phyloP scores from a whole-genome alignment of 2,888 invertebrate genomes.

The Drosophila eohydei region DNA sequence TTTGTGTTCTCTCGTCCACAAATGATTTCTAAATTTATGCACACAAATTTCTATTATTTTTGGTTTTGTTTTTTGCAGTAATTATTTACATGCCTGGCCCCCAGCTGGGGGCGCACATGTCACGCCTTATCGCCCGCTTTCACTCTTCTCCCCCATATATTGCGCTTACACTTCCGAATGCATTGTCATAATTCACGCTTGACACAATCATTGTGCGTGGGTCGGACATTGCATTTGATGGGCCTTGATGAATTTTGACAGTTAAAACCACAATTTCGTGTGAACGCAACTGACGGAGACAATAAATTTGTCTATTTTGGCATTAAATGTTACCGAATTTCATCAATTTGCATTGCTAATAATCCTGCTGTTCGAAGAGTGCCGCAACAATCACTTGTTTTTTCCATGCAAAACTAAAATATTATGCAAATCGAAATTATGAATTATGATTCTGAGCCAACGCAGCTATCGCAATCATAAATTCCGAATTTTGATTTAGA shows the following conservation, averaged over 20 bases:
- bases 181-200: conserved; percentile 73
- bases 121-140: conserved; percentile 69
- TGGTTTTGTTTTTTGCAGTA: conserved; percentile 50
- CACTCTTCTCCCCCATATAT: conserved; percentile 52
- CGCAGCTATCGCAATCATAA: conserved; percentile 20
- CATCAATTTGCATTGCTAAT: conserved; percentile 72
- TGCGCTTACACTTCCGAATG: conserved; percentile 22
- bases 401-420: conserved; percentile 14
- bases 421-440: conserved; percentile 16
- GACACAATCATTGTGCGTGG: conserved; percentile 32
- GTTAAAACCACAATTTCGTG: conserved; percentile 49
- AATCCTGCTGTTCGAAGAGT: conserved; percentile 39
- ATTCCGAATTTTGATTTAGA: conserved; percentile 27
- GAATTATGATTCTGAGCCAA: conserved; percentile 29
- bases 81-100: conserved; percentile 61
- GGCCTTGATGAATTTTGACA: conserved; percentile 72
- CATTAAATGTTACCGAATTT: conserved; percentile 45
- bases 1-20: conserved; percentile 44
- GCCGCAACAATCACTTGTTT: conserved; percentile 24
- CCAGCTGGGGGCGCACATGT: conserved; percentile 39
- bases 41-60: conserved; percentile 36
- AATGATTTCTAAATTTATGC: conserved; percentile 60
- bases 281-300: conserved; percentile 19
- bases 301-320: conserved; percentile 48
- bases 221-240: conserved; percentile 57